These are phyloP conservation scores for Zapus hudsonius DNA, from an alignment of 2,113 vertebrate genomes.

Conservation along the genomic window DNA sequence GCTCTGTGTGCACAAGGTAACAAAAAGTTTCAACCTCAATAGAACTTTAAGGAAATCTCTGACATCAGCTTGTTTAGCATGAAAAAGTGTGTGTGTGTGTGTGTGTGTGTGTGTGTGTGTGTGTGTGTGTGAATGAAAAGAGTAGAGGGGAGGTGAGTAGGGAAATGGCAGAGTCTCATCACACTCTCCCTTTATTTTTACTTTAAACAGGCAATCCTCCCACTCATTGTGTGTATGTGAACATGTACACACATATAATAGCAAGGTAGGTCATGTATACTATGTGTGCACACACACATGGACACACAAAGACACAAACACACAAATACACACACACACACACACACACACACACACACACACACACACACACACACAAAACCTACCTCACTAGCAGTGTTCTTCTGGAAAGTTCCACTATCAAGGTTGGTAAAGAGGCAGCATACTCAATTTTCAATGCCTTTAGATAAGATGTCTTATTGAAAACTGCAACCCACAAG, in stretches of 20 bases:
- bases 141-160: accelerated
- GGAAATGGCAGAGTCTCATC: not conserved
- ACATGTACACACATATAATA: no score
- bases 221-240: no score
- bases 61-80: not conserved
- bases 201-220: not conserved
- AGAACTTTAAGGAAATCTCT: conserved; percentile 7
- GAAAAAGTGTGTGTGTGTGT: not conserved
- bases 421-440: conserved; percentile 39
- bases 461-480: conserved; percentile 18
- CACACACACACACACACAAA: not conserved
- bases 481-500: not conserved
- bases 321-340: no score
- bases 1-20: not conserved
- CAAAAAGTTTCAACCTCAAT: not conserved
- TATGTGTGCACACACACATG: no score
- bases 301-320: no score
- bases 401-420: not conserved
- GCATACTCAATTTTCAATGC: conserved; percentile 2
- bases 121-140: no score
- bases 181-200: not conserved
- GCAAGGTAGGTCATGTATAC: no score
- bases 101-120: not conserved
- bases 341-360: no score
- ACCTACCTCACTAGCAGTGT: not conserved